Evolutionary conservation across 2,888 invertebrate genomes (phyloP).

Genomic region (Polietes domitor): DNA sequence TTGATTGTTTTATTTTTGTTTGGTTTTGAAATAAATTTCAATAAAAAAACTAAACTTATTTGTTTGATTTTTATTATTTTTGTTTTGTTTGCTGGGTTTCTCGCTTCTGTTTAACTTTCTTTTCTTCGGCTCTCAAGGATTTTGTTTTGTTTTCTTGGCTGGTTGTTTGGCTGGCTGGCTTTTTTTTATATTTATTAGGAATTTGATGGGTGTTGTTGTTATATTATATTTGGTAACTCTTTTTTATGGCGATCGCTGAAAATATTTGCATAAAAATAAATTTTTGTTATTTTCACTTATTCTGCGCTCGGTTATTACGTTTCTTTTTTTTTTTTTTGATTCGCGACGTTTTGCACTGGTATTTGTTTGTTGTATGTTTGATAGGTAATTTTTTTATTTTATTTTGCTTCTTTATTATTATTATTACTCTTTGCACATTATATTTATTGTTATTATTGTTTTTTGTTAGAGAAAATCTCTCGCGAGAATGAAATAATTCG

Average conservation of each 20-base stretch:
- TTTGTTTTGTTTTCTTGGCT: background rate
- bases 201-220: conserved; percentile 8
- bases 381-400: conserved; percentile 7
- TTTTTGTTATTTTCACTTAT: conserved; percentile 19
- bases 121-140: background rate
- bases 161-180: background rate
- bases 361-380: background rate
- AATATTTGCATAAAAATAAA: background rate
- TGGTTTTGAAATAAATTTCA: background rate
- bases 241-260: conserved; percentile 17
- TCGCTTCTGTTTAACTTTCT: background rate
- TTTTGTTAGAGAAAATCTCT: conserved; percentile 3
- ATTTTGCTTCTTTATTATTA: conserved; percentile 8
- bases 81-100: background rate
- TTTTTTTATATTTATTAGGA: background rate
- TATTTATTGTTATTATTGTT: background rate
- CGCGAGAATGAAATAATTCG: conserved; percentile 39
- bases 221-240: background rate
- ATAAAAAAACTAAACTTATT: background rate
- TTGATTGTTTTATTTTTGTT: background rate
- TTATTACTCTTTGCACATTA: background rate
- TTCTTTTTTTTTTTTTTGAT: background rate
- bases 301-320: background rate
- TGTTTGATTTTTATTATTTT: background rate
- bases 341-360: background rate